These are phyloP conservation scores for Theonella swinhoei DNA, from an alignment of 37 sponge, comb jelly and placozoan genomes.

Conservation along the genomic window DNA sequence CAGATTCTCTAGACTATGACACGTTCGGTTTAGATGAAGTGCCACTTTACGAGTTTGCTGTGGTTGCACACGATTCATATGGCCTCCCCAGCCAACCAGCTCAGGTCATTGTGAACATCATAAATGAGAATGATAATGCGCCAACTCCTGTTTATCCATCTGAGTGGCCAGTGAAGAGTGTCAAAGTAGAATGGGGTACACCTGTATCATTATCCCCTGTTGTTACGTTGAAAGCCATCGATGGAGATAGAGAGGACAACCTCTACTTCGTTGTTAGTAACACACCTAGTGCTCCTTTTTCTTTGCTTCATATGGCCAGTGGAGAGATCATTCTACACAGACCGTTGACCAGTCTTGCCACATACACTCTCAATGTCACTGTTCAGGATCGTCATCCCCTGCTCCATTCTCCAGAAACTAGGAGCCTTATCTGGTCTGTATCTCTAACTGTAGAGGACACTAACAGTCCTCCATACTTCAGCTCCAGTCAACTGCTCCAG, in stretches of 20 bases:
- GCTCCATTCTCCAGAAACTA: slow-evolving; percentile 33
- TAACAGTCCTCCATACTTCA: slow-evolving; percentile 64
- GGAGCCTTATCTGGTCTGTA: slow-evolving; percentile 35
- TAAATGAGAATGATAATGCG: slow-evolving; percentile 67
- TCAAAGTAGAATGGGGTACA: slow-evolving; percentile 59
- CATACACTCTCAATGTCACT: slow-evolving; percentile 43
- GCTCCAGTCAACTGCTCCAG: slow-evolving; percentile 9
- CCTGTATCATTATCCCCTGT: slow-evolving; percentile 39
- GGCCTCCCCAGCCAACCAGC: slow-evolving; percentile 36
- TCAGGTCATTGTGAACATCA: slow-evolving; percentile 30
- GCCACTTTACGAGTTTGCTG: slow-evolving; percentile 35
- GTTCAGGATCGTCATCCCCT: slow-evolving; percentile 53
- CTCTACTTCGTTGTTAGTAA: slow-evolving; percentile 16
- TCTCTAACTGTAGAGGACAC: slow-evolving; percentile 44
- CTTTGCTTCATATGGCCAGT: slow-evolving; percentile 36
- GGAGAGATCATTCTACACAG: slow-evolving; percentile 41
- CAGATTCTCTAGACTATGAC: slow-evolving; percentile 57
- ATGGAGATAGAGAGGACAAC: slow-evolving; percentile 41
- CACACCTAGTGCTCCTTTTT: slow-evolving; percentile 29
- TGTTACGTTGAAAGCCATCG: slow-evolving; percentile 38
- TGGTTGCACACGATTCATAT: slow-evolving; percentile 53
- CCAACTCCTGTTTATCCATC: slow-evolving; percentile 28
- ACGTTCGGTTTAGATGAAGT: slow-evolving; percentile 4
- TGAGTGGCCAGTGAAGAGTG: slow-evolving; percentile 60
- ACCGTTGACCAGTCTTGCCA: slow-evolving; percentile 14